These are phyloP conservation scores for Diplodus puntazzo DNA, from an alignment of 2,797 vertebrate genomes.

Conservation along the genomic window DNA sequence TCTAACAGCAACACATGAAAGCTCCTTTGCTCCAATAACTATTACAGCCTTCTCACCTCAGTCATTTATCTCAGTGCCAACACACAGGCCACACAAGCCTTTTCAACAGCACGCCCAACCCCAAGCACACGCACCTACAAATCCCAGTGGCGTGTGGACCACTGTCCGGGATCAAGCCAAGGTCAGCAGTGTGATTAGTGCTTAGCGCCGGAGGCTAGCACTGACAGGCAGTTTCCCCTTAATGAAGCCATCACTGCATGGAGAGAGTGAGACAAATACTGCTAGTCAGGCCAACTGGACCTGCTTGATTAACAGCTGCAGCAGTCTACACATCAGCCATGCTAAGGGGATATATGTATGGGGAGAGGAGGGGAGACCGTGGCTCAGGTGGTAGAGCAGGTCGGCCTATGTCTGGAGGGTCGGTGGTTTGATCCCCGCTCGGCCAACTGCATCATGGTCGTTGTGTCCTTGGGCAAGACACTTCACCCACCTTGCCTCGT, in stretches of 20 bases:
- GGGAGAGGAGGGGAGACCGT: too few relatives aligned
- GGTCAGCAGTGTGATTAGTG: constrained; percentile 75
- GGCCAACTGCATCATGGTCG: too few relatives aligned
- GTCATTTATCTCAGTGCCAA: constrained; percentile 45
- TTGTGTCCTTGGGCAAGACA: too few relatives aligned
- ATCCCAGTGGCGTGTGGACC: constrained; percentile 41
- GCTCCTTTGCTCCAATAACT: background rate
- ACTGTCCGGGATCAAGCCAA: constrained; percentile 71
- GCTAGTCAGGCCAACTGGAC: constrained; percentile 70
- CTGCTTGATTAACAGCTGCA: constrained; percentile 68
- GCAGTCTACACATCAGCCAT: constrained; percentile 65
- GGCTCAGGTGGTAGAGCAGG: too few relatives aligned
- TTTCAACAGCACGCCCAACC: background rate
- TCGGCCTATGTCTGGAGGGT: too few relatives aligned
- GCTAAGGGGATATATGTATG: constrained; percentile 56
- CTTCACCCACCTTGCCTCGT: too few relatives aligned
- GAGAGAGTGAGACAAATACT: constrained; percentile 68
- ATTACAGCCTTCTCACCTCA: constrained; percentile 14
- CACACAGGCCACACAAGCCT: constrained; percentile 33
- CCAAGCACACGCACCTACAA: constrained; percentile 15
- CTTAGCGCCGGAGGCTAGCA: constrained; percentile 65
- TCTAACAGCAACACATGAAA: too few relatives aligned
- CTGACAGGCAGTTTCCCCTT: constrained; percentile 68
- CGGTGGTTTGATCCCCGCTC: too few relatives aligned
- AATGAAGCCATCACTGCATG: constrained; percentile 73